phyloP scores from a whole-genome alignment of 37 sponge, comb jelly and placozoan genomes.

The Amphimedon queenslandica region DNA sequence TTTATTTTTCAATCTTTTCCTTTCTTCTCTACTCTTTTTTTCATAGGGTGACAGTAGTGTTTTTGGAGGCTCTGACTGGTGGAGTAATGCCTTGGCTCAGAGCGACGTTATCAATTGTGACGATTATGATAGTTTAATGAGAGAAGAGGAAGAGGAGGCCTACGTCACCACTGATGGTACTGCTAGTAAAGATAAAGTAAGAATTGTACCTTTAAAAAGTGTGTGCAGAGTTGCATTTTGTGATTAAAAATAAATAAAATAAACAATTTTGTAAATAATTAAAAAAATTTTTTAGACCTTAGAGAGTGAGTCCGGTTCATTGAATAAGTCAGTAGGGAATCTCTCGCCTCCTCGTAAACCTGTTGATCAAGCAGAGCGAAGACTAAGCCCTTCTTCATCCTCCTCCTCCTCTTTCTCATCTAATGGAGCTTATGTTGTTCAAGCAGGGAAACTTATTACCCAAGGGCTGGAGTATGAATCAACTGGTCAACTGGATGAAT shows the following conservation, averaged over 20 bases:
- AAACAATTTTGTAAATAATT: background rate
- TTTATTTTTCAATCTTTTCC: background rate
- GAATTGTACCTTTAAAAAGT: no score
- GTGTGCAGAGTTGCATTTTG: no score
- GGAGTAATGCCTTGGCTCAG: conserved; percentile 55
- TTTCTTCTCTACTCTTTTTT: no score
- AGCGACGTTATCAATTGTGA: conserved; percentile 22
- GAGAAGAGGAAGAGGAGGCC: no score
- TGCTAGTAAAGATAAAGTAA: no score
- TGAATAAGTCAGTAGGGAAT: no score
- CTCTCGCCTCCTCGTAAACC: no score
- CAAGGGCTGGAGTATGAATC: conserved; percentile 63
- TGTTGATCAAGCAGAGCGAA: no score
- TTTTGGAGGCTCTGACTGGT: conserved; percentile 29
- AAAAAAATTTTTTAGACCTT: background rate
- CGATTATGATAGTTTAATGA: conserved; percentile 53
- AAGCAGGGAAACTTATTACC: conserved; percentile 65
- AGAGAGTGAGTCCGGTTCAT: no score
- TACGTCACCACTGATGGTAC: no score
- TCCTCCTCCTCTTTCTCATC: conserved; percentile 2
- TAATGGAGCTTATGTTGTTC: conserved; percentile 58
- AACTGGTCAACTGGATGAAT: conserved; percentile 47
- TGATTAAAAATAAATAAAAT: no score
- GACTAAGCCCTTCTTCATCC: conserved; percentile 15
- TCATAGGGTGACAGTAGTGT: no score